Percentiles rank a stretch among this genome's conserved stretches.
Conservation (phyloP, 2,113 vertebrate species). For the Tympanuchus pallidicinctus region DNA sequence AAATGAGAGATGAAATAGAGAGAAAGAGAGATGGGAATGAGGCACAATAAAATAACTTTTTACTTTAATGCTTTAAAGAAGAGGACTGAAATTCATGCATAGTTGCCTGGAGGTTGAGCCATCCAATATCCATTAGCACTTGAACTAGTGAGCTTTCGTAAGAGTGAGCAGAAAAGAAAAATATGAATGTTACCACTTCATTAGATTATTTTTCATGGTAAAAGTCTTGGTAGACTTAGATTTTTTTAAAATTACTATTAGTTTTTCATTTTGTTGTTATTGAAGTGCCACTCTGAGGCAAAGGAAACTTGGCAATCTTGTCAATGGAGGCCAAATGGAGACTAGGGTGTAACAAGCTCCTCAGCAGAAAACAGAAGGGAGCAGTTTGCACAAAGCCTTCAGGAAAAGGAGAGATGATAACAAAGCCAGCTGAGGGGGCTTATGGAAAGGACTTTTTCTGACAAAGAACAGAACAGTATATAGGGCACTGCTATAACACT, state of each 20-base stretch:
- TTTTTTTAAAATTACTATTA: background rate
- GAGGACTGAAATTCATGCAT: background rate
- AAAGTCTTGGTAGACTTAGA: background rate
- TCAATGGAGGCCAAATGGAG: background rate
- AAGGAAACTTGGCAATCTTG: background rate
- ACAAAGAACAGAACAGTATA: background rate
- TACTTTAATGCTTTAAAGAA: background rate
- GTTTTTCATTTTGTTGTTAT: no score
- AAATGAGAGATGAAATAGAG: background rate
- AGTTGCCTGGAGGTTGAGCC: background rate
- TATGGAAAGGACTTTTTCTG: background rate
- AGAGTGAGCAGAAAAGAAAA: background rate
- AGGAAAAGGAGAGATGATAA: background rate
- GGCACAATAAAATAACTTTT: background rate
- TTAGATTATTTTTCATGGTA: background rate
- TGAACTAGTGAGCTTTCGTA: background rate
- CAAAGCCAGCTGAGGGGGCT: background rate
- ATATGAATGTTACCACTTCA: background rate
- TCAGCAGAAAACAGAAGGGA: background rate
- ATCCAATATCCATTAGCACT: background rate
- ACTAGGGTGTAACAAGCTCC: background rate
- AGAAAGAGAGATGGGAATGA: background rate
- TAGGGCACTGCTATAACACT: background rate
- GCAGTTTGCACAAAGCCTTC: background rate
- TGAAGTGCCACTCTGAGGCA: background rate